phyloP scores from a whole-genome alignment of 2,888 invertebrate species.

The Mesorhabditis spiculigera region DNA sequence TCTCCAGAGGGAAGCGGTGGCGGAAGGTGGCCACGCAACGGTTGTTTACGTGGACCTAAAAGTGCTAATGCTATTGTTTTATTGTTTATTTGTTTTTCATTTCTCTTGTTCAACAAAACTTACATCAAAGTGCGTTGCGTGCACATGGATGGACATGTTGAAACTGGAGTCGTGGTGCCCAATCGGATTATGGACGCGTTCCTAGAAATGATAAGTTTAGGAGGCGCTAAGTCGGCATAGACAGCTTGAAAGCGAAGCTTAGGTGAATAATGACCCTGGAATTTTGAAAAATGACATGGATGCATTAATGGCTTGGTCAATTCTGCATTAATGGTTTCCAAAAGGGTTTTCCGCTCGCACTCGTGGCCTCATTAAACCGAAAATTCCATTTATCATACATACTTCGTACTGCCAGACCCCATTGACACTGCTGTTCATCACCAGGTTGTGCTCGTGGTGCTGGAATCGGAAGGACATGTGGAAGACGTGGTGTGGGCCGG shows the following conservation, averaged over 20 bases:
- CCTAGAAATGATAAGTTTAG: conserved; percentile 8
- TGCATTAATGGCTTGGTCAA: too few relatives aligned
- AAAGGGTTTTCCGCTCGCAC: too few relatives aligned
- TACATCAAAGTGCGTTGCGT: conserved; percentile 35
- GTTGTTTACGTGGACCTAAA: conserved; percentile 39
- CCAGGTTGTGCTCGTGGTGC: conserved; percentile 30
- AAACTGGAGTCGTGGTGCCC: conserved; percentile 34
- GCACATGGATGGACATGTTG: conserved; percentile 31
- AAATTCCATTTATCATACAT: conserved; percentile 3
- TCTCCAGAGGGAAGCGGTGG: conserved; percentile 33
- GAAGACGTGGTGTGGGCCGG: conserved; percentile 41
- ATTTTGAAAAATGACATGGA: too few relatives aligned
- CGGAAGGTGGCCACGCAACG: conserved; percentile 34
- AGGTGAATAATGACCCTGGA: too few relatives aligned
- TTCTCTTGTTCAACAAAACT: conserved; percentile 1
- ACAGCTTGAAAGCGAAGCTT: conserved; percentile 1
- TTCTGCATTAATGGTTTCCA: too few relatives aligned
- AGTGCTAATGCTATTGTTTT: not conserved
- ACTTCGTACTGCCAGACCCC: conserved; percentile 36
- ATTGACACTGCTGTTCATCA: conserved; percentile 26
- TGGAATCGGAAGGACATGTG: conserved; percentile 44
- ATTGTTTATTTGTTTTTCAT: not conserved
- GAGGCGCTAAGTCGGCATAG: not conserved
- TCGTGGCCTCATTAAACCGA: too few relatives aligned
- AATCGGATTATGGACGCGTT: conserved; percentile 37